phyloP scores from a whole-genome alignment of 2,113 vertebrate species.

The Orientallactaga bullata region DNA sequence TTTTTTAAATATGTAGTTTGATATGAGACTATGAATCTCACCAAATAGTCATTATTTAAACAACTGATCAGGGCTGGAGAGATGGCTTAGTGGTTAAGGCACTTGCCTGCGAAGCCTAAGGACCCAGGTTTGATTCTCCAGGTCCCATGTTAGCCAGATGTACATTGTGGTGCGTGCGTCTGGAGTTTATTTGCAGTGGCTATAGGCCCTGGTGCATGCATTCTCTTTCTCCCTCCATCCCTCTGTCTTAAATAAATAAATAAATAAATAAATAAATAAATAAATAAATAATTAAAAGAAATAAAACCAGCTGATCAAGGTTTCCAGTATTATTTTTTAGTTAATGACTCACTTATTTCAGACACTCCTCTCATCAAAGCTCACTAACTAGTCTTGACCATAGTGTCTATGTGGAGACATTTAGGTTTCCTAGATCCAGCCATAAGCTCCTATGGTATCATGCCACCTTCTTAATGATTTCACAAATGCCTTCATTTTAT shows the following conservation, averaged over 20 bases:
- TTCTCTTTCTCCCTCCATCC: too few relatives aligned
- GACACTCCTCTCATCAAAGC: neutral
- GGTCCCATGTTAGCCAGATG: too few relatives aligned
- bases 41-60: neutral
- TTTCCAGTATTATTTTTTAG: neutral
- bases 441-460: neutral
- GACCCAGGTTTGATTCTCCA: too few relatives aligned
- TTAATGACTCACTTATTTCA: neutral
- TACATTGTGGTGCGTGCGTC: too few relatives aligned
- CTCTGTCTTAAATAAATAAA: too few relatives aligned
- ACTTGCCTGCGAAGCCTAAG: too few relatives aligned
- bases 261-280: too few relatives aligned
- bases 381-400: neutral
- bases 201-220: too few relatives aligned
- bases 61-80: too few relatives aligned
- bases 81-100: too few relatives aligned
- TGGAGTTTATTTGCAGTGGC: too few relatives aligned
- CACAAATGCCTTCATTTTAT: neutral
- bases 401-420: neutral
- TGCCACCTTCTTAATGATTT: slow-evolving; percentile 4
- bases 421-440: neutral
- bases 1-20: slow-evolving; percentile 15
- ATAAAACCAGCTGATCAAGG: neutral
- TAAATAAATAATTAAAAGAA: too few relatives aligned
- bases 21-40: neutral